Percentiles rank a stretch among this genome's conserved stretches.
Conservation (phyloP, 2,113 vertebrate genomes). For the Clupea harengus region DNA sequence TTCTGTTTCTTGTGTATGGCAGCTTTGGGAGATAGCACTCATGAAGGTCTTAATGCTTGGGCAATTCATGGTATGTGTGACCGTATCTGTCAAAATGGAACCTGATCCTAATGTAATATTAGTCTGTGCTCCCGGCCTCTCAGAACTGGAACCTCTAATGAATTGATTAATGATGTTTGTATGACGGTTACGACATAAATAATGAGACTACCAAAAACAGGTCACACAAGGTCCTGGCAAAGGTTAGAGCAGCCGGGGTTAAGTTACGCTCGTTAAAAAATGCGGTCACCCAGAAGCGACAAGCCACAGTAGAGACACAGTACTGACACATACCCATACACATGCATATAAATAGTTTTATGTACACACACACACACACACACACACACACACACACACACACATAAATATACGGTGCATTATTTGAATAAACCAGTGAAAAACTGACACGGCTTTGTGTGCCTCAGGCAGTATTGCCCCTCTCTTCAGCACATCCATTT, state of each 20-base stretch:
- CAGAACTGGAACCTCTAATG: neutral
- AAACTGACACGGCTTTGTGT: neutral
- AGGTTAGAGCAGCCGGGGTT: conserved; percentile 22
- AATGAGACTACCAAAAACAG: conserved; percentile 1
- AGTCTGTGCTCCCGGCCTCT: conserved; percentile 10
- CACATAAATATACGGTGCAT: neutral
- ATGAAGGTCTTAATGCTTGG: neutral
- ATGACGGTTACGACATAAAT: conserved; percentile 32
- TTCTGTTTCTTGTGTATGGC: neutral
- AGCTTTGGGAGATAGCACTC: neutral
- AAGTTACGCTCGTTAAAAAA: conserved; percentile 19
- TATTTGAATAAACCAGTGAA: neutral
- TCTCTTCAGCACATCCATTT: neutral
- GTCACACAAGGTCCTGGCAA: conserved; percentile 33
- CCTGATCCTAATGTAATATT: conserved; percentile 23
- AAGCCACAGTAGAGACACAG: conserved; percentile 6
- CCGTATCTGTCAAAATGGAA: neutral
- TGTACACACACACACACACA: neutral
- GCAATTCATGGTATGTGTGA: neutral
- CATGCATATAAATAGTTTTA: neutral
- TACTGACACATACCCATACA: neutral
- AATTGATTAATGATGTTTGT: conserved; percentile 27
- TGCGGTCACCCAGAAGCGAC: neutral
- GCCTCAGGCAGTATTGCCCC: neutral
- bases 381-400: neutral